phyloP scores from a whole-genome alignment of 2,888 invertebrate species.

The Petrolisthes cinctipes region DNA sequence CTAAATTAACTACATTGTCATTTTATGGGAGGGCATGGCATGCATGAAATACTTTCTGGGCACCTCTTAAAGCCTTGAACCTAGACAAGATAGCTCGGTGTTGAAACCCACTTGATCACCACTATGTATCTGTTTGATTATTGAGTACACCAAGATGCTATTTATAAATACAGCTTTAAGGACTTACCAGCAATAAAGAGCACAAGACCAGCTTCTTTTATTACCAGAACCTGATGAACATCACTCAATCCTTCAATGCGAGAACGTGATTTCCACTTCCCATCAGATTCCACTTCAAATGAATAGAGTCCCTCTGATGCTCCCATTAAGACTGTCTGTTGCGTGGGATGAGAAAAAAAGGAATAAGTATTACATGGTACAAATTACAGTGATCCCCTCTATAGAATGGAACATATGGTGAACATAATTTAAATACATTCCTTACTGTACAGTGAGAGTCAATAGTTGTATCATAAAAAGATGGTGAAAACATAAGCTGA shows the following conservation, averaged over 20 bases:
- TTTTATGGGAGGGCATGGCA: too few species aligned
- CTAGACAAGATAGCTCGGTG: too few species aligned
- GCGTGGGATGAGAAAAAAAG: not conserved
- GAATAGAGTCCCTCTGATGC: conserved; percentile 76
- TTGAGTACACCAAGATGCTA: too few species aligned
- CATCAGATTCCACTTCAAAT: conserved; percentile 68
- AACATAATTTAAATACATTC: not conserved
- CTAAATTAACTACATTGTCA: not conserved
- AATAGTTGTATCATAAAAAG: too few species aligned
- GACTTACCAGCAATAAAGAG: conserved; percentile 75
- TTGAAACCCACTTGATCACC: too few species aligned
- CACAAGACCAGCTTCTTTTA: conserved; percentile 74
- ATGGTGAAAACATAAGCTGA: too few species aligned
- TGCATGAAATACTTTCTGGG: too few species aligned
- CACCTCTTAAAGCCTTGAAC: not conserved
- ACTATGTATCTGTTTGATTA: too few species aligned
- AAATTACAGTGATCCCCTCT: not conserved
- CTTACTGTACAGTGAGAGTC: too few species aligned
- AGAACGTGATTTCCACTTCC: conserved; percentile 68
- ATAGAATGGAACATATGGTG: not conserved
- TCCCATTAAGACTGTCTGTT: conserved; percentile 73
- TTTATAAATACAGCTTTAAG: not conserved
- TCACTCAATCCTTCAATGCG: conserved; percentile 75
- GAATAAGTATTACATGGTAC: not conserved
- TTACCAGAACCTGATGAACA: conserved; percentile 77